Evolutionary conservation across 2,888 invertebrate species (phyloP).

Genomic region (Rhopalosiphum nymphaeae): DNA sequence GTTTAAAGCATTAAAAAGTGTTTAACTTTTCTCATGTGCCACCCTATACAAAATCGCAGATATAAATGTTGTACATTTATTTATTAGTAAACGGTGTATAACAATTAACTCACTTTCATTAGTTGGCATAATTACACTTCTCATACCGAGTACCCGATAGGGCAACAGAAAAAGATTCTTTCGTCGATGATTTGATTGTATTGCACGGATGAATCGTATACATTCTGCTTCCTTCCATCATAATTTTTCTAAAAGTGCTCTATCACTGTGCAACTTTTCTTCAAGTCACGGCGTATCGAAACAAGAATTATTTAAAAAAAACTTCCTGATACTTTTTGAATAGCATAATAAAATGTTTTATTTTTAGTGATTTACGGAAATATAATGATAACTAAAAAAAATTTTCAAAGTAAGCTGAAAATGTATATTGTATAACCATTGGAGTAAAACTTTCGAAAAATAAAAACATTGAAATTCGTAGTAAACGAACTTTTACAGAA

Average conservation of each 20-base stretch:
- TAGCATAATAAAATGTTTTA: background rate
- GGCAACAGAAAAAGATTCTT: background rate
- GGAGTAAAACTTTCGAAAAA: background rate
- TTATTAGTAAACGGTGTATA: background rate
- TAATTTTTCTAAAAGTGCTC: background rate
- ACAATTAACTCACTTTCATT: background rate
- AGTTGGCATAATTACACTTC: background rate
- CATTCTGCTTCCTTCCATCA: background rate
- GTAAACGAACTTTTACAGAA: background rate
- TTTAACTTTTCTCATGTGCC: background rate
- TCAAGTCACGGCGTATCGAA: no score
- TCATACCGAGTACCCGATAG: background rate
- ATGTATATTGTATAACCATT: background rate
- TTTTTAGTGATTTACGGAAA: background rate
- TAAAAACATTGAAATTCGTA: conserved; percentile 16
- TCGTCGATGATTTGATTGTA: background rate
- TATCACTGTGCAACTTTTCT: background rate
- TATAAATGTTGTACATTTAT: background rate
- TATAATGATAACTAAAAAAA: background rate
- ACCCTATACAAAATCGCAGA: background rate
- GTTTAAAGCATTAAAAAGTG: background rate
- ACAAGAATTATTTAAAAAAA: background rate
- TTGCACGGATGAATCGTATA: background rate
- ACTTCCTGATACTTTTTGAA: background rate
- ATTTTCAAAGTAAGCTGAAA: background rate